phyloP scores from a whole-genome alignment of 2,888 invertebrate genomes.

The Clostera curtula region DNA sequence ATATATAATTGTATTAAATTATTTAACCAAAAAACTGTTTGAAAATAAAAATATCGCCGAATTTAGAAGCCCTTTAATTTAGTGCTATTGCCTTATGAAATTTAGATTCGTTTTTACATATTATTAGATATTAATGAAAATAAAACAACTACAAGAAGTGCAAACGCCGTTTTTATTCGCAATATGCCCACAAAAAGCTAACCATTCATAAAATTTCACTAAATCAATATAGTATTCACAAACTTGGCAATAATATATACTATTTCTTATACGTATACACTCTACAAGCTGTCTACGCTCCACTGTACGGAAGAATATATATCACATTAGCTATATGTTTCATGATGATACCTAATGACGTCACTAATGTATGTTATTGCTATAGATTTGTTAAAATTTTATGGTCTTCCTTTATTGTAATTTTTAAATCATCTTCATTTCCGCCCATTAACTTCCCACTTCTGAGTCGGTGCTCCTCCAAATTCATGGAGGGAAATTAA shows the following conservation, averaged over 20 bases:
- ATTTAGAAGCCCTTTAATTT: too few species aligned
- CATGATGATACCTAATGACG: too few species aligned
- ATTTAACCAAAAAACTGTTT: too few species aligned
- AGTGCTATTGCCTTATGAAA: too few species aligned
- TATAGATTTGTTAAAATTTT: constrained; percentile 12
- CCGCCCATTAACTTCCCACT: too few species aligned
- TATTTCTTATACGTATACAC: constrained; percentile 18
- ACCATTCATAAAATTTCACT: constrained; percentile 60
- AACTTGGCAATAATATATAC: constrained; percentile 33
- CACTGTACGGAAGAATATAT: constrained; percentile 37
- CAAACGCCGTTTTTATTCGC: constrained; percentile 66
- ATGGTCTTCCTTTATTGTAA: too few species aligned
- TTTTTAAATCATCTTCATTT: too few species aligned
- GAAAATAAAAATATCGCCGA: too few species aligned
- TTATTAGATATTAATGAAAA: constrained; percentile 25
- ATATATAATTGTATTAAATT: too few species aligned
- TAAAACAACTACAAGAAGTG: constrained; percentile 44
- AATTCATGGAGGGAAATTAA: too few species aligned
- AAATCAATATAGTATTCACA: constrained; percentile 60
- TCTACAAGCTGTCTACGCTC: constrained; percentile 22
- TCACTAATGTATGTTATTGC: constrained; percentile 7
- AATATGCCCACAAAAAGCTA: constrained; percentile 73
- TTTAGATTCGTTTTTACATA: too few species aligned
- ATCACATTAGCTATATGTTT: constrained; percentile 49
- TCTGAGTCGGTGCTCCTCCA: too few species aligned